Percentiles rank a stretch among this genome's conserved stretches.
These are phyloP conservation scores for Muscicapa comitata DNA, from an alignment of 2,797 vertebrate genomes.

Conservation along the genomic window DNA sequence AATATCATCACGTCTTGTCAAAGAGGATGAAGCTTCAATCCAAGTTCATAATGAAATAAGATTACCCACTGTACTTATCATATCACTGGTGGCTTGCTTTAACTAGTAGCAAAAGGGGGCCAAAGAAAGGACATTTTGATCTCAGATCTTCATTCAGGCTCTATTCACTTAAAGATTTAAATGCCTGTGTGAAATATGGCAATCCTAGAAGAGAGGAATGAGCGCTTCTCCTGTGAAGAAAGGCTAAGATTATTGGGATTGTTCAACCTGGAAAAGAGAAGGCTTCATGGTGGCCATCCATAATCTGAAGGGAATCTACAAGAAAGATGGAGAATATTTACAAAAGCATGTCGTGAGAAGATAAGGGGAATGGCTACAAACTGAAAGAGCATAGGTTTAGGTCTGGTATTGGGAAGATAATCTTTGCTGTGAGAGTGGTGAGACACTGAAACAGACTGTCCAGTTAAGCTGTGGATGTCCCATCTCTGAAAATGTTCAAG, in stretches of 20 bases:
- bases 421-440: neutral
- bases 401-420: neutral
- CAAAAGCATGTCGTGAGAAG: neutral
- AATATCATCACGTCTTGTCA: neutral
- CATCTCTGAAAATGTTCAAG: neutral
- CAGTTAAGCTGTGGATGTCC: neutral
- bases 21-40: neutral
- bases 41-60: neutral
- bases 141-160: neutral
- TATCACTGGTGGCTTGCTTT: neutral
- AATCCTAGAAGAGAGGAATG: neutral
- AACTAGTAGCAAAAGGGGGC: neutral
- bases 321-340: neutral
- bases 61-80: neutral
- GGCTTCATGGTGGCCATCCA: neutral
- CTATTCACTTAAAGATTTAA: neutral
- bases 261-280: neutral
- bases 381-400: neutral
- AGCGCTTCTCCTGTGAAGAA: neutral
- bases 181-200: neutral
- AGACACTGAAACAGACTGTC: neutral
- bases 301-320: neutral
- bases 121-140: neutral
- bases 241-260: accelerated
- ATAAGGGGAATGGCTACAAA: neutral